phyloP scores from a whole-genome alignment of 2,888 invertebrate genomes.

The Trichogramma evanescens region DNA sequence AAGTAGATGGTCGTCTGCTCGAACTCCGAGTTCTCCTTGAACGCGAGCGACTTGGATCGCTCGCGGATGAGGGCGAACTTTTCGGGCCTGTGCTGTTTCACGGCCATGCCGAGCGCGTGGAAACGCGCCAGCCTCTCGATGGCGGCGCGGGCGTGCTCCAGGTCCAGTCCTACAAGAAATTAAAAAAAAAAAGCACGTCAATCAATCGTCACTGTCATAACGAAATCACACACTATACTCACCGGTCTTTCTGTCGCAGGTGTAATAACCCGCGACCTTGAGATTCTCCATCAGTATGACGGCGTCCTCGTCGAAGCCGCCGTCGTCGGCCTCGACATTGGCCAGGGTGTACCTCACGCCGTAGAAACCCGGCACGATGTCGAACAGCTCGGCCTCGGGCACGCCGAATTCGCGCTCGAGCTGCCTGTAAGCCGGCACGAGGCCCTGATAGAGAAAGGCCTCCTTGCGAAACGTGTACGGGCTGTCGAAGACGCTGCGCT shows the following conservation, averaged over 20 bases:
- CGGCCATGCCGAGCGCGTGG: conserved; percentile 55
- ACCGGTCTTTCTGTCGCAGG: conserved; percentile 49
- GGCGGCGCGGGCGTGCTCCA: conserved; percentile 48
- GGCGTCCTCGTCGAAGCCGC: conserved; percentile 54
- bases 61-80: conserved; percentile 30
- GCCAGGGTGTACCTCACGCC: conserved; percentile 48
- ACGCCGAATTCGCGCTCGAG: conserved; percentile 50
- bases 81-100: conserved; percentile 44
- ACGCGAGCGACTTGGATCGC: conserved; percentile 32
- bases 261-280: conserved; percentile 48
- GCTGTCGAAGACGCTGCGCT: conserved; percentile 52
- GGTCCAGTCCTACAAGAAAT: conserved; percentile 44
- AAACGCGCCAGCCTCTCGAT: conserved; percentile 52
- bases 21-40: conserved; percentile 27
- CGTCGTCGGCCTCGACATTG: conserved; percentile 39
- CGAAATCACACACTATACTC: not conserved
- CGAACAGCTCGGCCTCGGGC: conserved; percentile 43
- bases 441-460: conserved; percentile 50
- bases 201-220: not conserved
- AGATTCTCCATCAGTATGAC: conserved; percentile 55
- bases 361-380: conserved; percentile 53
- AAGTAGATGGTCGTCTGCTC: conserved; percentile 22
- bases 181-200: not conserved
- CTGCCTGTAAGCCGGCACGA: conserved; percentile 49
- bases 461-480: conserved; percentile 55